These are phyloP conservation scores for Clamator glandarius DNA, from an alignment of 2,797 vertebrate genomes.

Conservation along the genomic window DNA sequence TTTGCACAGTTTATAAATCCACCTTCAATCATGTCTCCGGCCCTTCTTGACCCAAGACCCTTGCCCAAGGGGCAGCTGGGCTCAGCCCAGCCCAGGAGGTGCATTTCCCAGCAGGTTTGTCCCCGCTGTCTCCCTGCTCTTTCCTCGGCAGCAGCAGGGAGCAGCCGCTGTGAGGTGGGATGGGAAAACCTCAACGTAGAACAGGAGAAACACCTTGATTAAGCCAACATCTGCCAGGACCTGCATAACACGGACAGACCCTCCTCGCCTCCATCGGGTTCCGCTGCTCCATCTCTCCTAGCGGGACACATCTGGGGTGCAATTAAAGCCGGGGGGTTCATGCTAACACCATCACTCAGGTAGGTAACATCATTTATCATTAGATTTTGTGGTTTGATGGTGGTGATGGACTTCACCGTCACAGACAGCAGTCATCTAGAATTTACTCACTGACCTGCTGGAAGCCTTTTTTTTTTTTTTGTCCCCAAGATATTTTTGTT, in stretches of 20 bases:
- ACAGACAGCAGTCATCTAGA: not conserved
- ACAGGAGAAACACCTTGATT: not conserved
- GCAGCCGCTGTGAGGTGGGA: not conserved
- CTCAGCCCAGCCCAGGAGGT: not conserved
- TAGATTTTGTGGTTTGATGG: not conserved
- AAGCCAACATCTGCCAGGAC: not conserved
- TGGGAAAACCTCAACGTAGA: not conserved
- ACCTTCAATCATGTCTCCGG: not conserved
- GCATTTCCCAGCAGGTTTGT: not conserved
- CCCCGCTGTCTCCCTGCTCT: accelerated
- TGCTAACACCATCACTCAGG: not conserved
- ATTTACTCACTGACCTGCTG: not conserved
- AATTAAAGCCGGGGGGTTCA: not conserved
- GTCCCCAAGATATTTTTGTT: not conserved
- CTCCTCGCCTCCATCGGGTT: accelerated
- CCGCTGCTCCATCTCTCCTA: accelerated
- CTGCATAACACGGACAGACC: not conserved
- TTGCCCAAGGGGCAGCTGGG: accelerated
- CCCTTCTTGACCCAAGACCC: too few relatives aligned
- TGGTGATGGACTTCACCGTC: not conserved
- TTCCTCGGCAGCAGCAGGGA: not conserved
- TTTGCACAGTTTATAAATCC: not conserved
- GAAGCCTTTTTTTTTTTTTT: not conserved
- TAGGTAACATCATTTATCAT: accelerated
- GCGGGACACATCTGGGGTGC: not conserved